These are phyloP conservation scores for Scomber japonicus DNA, from an alignment of 2,113 vertebrate species.

Conservation along the genomic window DNA sequence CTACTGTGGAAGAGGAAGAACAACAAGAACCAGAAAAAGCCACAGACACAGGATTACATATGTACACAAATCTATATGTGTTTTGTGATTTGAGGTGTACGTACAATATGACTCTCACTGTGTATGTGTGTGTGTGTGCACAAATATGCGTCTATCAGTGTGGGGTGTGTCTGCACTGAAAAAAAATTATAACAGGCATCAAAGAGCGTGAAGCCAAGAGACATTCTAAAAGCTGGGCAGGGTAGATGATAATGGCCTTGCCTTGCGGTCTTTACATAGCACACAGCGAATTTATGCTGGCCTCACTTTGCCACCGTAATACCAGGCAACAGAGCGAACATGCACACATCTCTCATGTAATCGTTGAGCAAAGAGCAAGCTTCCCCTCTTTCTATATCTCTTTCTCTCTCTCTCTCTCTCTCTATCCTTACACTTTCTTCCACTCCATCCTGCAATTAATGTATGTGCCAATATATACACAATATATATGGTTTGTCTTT, in stretches of 20 bases:
- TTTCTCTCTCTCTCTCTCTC: constrained; percentile 33
- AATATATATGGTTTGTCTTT: constrained; percentile 41
- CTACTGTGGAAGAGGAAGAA: not conserved
- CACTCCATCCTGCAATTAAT: constrained; percentile 49
- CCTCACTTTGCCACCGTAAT: constrained; percentile 49
- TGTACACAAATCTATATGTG: constrained; percentile 9
- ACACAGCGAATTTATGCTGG: constrained; percentile 62
- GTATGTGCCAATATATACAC: constrained; percentile 28
- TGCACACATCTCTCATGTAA: constrained; percentile 34
- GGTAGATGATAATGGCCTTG: constrained; percentile 69
- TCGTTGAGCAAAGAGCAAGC: constrained; percentile 15
- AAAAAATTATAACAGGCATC: constrained; percentile 45
- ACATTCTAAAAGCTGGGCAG: constrained; percentile 54
- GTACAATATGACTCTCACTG: too few species aligned
- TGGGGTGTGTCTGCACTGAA: constrained; percentile 25
- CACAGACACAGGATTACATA: not conserved
- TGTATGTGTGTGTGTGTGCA: not conserved
- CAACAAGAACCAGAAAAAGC: not conserved
- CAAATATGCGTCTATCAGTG: constrained; percentile 17
- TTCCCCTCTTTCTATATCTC: constrained; percentile 28
- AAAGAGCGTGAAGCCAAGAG: constrained; percentile 59
- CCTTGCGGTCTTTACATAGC: constrained; percentile 66
- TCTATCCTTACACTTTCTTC: constrained; percentile 14
- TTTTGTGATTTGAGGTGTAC: constrained; percentile 11
- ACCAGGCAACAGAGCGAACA: constrained; percentile 34